Evolutionary conservation across 2,888 invertebrate species (phyloP), one percentile per base, ranked within the genome.

Genomic region (Autographa gamma): DNA sequence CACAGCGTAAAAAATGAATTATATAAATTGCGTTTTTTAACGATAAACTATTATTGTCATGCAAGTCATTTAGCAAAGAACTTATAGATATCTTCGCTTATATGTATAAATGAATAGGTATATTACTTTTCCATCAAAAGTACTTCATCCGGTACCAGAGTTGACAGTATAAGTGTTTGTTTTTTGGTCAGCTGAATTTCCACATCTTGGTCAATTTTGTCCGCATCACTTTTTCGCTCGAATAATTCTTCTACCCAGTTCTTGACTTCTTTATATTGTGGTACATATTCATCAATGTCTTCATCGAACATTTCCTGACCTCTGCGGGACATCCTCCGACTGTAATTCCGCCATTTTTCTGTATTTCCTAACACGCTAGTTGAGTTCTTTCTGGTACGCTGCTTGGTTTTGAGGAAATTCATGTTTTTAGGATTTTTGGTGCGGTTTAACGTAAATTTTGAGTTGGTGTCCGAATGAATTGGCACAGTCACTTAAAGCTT

Each of bases 111-210:
- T 34, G 41, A 31, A 43, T 41, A 60, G 38, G 52, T 65, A 64
- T 32, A 73, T 85, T 92, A 92, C 90, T 94, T 92, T 48, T 93
- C 89, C 83, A 94, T 92, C 38, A 93, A 90, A 59, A 96, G 86
- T 65, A 96, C 88, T 89, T 96, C 96, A 77, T 96, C 96, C 0
- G 96, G 96, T 2, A 96, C 92, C 70, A 96, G 92, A 0, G 96
- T 96, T 0, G 96, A 93, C 58, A 96, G 87, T 25, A 96, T 91
- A 41, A 96, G 90, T 0, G 96, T 95, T 81, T 96, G 96, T 77
- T 95, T 95, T 66, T 91, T 93, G 0, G 93, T 92, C 52, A 96
- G 87, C 60, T 92, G 90, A 4, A 95, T 89, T 84, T 96, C 95
- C 41, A 96, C 83, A 69, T 95, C 96, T 82, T 95, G 92, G 56